Conservation (phyloP, 2,797 vertebrate genomes). For the Gymnopithys bicolor region DNA sequence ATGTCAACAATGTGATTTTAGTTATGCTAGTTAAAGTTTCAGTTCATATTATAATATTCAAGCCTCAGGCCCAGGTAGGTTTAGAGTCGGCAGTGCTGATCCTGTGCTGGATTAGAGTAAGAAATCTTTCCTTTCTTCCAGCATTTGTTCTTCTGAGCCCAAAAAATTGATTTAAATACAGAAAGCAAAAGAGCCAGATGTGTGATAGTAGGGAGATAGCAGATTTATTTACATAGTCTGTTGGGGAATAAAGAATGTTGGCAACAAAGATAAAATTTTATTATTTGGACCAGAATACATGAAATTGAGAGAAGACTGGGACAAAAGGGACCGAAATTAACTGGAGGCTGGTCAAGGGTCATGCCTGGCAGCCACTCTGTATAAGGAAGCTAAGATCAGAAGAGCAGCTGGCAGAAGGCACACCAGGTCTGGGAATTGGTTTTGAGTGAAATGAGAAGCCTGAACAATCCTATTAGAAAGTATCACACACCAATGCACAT, state of each 20-base stretch:
- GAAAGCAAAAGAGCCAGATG: background rate
- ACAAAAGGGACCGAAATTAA: background rate
- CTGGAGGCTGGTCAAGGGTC: background rate
- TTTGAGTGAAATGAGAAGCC: background rate
- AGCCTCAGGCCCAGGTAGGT: background rate
- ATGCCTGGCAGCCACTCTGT: background rate
- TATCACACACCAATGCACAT: background rate
- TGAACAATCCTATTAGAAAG: background rate
- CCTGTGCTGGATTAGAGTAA: background rate
- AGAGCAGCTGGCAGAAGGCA: background rate
- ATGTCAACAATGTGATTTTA: background rate
- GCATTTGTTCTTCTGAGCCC: background rate
- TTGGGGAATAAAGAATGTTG: background rate
- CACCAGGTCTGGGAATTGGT: background rate
- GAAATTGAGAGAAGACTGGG: background rate
- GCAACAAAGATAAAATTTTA: background rate
- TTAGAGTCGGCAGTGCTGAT: background rate
- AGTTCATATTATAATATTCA: background rate
- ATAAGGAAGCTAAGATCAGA: background rate
- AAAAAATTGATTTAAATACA: background rate
- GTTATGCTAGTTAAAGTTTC: background rate
- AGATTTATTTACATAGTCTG: background rate
- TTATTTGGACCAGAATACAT: background rate
- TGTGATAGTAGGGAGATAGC: background rate
- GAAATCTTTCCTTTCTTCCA: background rate